A percentile compares a stretch with the other conserved stretches of the same genome.
phyloP scores from a whole-genome alignment of 1,140 invertebrate genomes.

The Nylanderia fulva region DNA sequence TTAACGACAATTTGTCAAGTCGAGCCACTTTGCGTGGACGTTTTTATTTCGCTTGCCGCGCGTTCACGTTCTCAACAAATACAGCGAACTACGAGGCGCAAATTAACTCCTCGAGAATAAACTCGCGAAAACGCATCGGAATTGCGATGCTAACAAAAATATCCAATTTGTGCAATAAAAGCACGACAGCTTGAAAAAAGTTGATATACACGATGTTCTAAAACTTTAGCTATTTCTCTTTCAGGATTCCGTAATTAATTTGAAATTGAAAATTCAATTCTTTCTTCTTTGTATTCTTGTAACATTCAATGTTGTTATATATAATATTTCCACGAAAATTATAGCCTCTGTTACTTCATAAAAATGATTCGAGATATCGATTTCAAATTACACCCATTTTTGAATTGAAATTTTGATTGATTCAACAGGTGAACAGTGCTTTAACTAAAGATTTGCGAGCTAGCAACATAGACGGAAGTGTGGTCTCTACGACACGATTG shows the following conservation, averaged over 20 bases:
- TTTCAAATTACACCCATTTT: not conserved
- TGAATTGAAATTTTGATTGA: not conserved
- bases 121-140: not conserved
- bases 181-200: not conserved
- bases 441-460: conserved; percentile 69
- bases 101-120: conserved; percentile 53
- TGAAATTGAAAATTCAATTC: not conserved
- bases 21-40: conserved; percentile 21
- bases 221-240: not conserved
- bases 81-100: not conserved
- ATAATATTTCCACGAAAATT: too few species aligned
- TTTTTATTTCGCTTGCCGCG: conserved; percentile 40
- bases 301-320: not conserved
- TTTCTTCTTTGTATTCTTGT: not conserved
- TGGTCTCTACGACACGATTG: conserved; percentile 74
- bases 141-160: not conserved
- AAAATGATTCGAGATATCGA: conserved; percentile 21
- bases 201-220: not conserved
- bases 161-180: not conserved
- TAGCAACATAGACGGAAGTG: conserved; percentile 70
- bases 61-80: conserved; percentile 41
- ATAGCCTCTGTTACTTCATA: not conserved
- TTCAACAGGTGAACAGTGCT: conserved; percentile 75
- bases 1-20: conserved; percentile 60
- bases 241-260: not conserved